These are phyloP conservation scores for Phaethon lepturus DNA, from an alignment of 2,113 vertebrate species.

Conservation along the genomic window DNA sequence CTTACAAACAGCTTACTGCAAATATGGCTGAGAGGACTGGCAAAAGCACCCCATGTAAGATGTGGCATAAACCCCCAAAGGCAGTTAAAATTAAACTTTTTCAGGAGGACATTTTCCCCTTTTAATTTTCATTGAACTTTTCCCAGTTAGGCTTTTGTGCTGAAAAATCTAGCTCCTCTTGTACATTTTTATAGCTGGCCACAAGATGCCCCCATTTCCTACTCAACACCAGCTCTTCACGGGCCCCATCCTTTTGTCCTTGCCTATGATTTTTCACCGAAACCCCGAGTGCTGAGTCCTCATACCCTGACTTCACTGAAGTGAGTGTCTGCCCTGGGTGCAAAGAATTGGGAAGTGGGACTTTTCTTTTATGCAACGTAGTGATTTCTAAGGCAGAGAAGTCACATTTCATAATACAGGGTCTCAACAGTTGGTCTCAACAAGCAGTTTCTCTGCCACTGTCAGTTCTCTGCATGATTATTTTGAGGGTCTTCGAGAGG, in stretches of 20 bases:
- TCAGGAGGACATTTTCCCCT: background rate
- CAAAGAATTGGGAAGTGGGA: background rate
- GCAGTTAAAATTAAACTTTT: background rate
- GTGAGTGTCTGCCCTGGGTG: background rate
- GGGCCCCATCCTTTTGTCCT: background rate
- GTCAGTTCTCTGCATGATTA: background rate
- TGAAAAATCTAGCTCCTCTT: background rate
- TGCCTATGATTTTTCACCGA: background rate
- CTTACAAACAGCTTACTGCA: background rate
- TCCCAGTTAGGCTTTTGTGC: background rate
- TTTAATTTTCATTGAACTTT: background rate
- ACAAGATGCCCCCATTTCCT: slow-evolving; percentile 71
- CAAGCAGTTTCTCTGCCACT: background rate
- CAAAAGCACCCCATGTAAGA: background rate
- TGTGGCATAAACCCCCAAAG: background rate
- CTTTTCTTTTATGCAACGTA: background rate
- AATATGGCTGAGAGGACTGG: background rate
- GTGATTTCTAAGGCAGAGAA: background rate
- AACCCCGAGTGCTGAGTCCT: accelerated
- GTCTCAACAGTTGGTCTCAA: background rate
- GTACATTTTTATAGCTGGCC: slow-evolving; percentile 12
- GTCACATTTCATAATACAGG: background rate
- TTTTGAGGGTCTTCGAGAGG: background rate
- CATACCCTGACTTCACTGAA: background rate
- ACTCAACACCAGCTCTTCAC: background rate